Conservation (phyloP, 2,797 vertebrate genomes). For the Otolemur crassicaudatus region DNA sequence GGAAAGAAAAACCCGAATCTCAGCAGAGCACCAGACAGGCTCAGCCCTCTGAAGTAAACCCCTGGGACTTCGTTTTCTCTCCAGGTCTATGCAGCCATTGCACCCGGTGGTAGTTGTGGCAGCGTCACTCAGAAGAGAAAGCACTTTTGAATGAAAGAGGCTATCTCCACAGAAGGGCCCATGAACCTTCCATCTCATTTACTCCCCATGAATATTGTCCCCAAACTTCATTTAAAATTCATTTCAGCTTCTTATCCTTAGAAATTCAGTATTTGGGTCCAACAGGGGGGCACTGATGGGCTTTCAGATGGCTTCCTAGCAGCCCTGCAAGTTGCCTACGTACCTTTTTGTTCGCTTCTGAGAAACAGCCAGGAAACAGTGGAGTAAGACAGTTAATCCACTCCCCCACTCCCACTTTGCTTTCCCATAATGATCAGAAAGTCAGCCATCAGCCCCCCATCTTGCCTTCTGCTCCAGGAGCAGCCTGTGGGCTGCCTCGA, state of each 20-base stretch:
- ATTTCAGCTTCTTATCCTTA: not conserved
- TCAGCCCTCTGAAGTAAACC: not conserved
- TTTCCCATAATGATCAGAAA: not conserved
- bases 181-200: not conserved
- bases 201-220: not conserved
- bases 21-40: not conserved
- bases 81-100: not conserved
- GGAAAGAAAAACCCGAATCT: not conserved
- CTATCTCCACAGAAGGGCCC: not conserved
- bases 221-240: not conserved
- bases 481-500: slow-evolving; percentile 94
- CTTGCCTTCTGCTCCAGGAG: slow-evolving; percentile 95
- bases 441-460: not conserved
- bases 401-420: not conserved
- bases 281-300: not conserved
- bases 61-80: not conserved
- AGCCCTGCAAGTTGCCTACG: not conserved
- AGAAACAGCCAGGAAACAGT: not conserved
- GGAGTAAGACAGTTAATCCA: not conserved
- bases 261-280: not conserved
- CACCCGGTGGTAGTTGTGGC: no score
- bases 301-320: not conserved
- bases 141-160: not conserved
- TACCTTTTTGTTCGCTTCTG: not conserved
- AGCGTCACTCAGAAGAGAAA: not conserved